Evolutionary conservation across 1,140 invertebrate genomes (phyloP).

Genomic region (Portunus trituberculatus): DNA sequence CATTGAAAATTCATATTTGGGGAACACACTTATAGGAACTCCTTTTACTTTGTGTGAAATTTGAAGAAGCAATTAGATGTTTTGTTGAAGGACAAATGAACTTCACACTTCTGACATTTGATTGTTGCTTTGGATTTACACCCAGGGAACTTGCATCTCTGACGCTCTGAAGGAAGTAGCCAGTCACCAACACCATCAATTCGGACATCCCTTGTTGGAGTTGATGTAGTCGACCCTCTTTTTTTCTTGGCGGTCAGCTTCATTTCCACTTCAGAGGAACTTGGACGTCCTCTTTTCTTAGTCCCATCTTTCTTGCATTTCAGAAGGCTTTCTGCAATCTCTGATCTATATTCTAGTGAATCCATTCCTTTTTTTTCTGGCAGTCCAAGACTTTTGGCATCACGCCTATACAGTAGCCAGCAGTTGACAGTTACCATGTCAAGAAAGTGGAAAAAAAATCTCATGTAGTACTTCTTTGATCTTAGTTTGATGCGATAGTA

Average conservation of each 20-base stretch:
- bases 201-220: conserved; percentile 41
- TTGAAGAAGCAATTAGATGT: background rate
- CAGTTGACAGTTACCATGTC: conserved; percentile 78
- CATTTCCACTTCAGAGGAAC: conserved; percentile 15
- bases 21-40: too few species aligned
- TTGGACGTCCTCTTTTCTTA: conserved; percentile 33
- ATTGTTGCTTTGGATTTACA: conserved; percentile 34
- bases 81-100: conserved; percentile 44
- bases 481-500: conserved; percentile 78
- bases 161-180: background rate
- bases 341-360: conserved; percentile 14
- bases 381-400: conserved; percentile 53
- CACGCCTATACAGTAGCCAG: conserved; percentile 77
- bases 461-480: too few species aligned
- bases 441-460: conserved; percentile 79
- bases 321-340: background rate
- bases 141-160: conserved; percentile 25
- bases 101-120: conserved; percentile 43
- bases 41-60: conserved; percentile 18
- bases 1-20: too few species aligned
- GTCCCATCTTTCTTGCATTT: conserved; percentile 1
- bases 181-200: conserved; percentile 36
- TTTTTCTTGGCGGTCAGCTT: background rate
- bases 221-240: background rate
- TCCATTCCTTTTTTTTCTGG: background rate